These are phyloP conservation scores for Luscinia luscinia DNA, from an alignment of 2,797 vertebrate species.

Conservation along the genomic window DNA sequence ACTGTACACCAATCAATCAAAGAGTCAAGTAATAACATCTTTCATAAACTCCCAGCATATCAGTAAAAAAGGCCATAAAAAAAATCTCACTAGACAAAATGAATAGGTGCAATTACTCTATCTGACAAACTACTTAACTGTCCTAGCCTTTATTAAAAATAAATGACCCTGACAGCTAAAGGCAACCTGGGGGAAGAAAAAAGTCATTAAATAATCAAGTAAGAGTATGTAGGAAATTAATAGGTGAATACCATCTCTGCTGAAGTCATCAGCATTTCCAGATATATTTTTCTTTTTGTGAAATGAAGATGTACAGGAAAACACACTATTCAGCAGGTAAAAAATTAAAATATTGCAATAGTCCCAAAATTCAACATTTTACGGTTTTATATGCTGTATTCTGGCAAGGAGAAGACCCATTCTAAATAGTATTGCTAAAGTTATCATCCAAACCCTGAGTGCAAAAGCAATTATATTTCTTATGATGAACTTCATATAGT, in stretches of 20 bases:
- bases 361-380: neutral
- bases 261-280: neutral
- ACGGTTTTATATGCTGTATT: neutral
- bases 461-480: neutral
- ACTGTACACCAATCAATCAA: neutral
- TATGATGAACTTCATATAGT: neutral
- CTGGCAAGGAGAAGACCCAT: neutral
- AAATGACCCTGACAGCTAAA: neutral
- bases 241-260: neutral
- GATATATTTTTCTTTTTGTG: neutral
- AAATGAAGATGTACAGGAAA: neutral
- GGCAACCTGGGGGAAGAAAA: neutral
- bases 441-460: neutral
- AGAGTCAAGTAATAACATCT: neutral
- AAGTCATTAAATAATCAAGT: neutral
- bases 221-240: neutral
- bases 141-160: neutral
- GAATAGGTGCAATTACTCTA: neutral
- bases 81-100: neutral
- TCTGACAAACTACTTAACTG: neutral
- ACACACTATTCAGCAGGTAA: neutral
- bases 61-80: neutral
- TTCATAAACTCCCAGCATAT: neutral
- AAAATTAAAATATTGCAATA: neutral
- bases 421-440: neutral